phyloP scores from a whole-genome alignment of 2,888 invertebrate genomes.

The Oegoconia quadripuncta region DNA sequence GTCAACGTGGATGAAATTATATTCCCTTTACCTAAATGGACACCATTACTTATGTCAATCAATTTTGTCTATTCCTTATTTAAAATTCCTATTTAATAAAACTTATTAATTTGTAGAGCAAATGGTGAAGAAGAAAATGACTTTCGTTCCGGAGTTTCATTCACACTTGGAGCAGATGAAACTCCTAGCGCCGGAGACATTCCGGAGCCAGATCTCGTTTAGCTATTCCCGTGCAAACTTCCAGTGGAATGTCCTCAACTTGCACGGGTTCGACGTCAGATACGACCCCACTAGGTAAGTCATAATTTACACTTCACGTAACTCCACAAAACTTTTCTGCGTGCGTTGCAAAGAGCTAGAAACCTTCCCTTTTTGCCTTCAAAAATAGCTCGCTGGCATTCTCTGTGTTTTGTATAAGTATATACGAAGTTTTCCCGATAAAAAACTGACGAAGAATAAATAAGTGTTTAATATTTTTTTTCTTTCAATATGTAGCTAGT shows the following conservation, averaged over 20 bases:
- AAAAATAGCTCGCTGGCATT: too few relatives aligned
- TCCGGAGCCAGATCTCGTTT: conserved; percentile 93
- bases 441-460: too few relatives aligned
- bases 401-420: too few relatives aligned
- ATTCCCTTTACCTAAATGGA: too few relatives aligned
- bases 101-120: conserved; percentile 85
- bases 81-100: neutral
- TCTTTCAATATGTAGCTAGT: too few relatives aligned
- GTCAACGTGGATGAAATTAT: too few relatives aligned
- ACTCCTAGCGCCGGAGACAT: conserved; percentile 86
- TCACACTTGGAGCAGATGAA: conserved; percentile 97
- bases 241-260: conserved; percentile 91
- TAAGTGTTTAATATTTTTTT: too few relatives aligned
- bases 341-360: too few relatives aligned
- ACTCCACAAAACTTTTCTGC: neutral
- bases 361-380: too few relatives aligned
- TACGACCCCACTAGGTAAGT: conserved; percentile 90
- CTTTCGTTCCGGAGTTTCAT: conserved; percentile 93
- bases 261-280: conserved; percentile 89
- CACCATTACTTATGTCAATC: neutral
- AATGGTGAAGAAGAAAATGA: conserved; percentile 89
- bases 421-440: too few relatives aligned
- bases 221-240: conserved; percentile 88
- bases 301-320: neutral
- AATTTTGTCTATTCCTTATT: neutral